Conservation (phyloP, 2,888 invertebrate genomes). For the Ochropacha duplaris region DNA sequence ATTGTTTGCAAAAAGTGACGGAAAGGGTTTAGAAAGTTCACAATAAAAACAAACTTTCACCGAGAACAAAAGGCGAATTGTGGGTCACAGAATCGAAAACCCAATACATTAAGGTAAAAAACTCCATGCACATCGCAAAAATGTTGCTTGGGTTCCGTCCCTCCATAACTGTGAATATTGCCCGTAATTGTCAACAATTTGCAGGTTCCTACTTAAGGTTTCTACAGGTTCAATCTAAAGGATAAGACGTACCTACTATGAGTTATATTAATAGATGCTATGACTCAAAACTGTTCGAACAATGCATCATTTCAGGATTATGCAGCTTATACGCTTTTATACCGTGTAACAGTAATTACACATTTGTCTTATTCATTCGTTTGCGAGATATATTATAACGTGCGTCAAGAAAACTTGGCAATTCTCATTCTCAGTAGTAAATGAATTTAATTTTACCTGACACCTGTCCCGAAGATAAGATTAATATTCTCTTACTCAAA, state of each 20-base stretch:
- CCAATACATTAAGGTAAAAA: slow-evolving; percentile 55
- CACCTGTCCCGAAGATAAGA: slow-evolving; percentile 2
- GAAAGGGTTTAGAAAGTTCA: slow-evolving; percentile 65
- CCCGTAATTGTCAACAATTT: neutral
- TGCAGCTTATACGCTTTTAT: slow-evolving; percentile 1
- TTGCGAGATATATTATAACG: slow-evolving; percentile 4
- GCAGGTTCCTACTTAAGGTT: neutral
- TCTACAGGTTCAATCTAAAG: neutral
- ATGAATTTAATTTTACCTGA: neutral
- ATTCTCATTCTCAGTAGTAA: neutral
- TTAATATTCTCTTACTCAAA: slow-evolving; percentile 8
- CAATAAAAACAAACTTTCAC: slow-evolving; percentile 67
- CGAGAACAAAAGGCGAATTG: slow-evolving; percentile 54
- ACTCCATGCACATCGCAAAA: slow-evolving; percentile 18
- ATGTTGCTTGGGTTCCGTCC: neutral
- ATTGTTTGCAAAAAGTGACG: slow-evolving; percentile 40
- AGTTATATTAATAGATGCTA: neutral
- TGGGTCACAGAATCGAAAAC: slow-evolving; percentile 47
- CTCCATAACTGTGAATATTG: neutral
- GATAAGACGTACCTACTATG: neutral
- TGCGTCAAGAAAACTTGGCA: slow-evolving; percentile 5
- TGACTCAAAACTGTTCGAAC: slow-evolving; percentile 3
- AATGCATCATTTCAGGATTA: neutral
- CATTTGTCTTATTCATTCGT: slow-evolving; percentile 4
- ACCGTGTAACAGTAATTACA: neutral